Evolutionary conservation across 2,113 vertebrate species (phyloP).

Genomic region (Halcyon senegalensis): DNA sequence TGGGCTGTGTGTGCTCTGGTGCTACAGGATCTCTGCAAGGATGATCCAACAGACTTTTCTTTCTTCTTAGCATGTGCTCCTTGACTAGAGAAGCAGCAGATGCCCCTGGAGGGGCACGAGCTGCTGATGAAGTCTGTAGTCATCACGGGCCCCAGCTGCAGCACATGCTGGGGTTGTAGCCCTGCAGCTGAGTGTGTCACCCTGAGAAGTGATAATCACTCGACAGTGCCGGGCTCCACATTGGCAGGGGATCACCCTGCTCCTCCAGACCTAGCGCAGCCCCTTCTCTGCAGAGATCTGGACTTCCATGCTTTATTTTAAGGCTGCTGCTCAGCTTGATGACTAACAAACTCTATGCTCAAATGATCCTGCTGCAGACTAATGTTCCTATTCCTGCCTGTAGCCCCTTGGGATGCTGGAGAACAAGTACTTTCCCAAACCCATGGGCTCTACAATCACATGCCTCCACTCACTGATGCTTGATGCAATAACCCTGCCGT

Average conservation of each 20-base stretch:
- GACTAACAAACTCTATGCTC: neutral
- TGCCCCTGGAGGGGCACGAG: neutral
- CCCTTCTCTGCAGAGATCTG: neutral
- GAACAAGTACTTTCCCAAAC: neutral
- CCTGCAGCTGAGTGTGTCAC: neutral
- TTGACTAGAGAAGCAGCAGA: neutral
- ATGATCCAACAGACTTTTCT: neutral
- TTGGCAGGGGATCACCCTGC: neutral
- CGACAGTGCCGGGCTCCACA: neutral
- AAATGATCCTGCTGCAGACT: neutral
- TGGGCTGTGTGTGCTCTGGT: neutral
- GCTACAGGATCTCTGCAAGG: neutral
- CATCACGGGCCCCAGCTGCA: rapidly evolving
- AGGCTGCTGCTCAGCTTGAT: neutral
- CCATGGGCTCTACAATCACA: neutral
- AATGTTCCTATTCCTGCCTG: neutral
- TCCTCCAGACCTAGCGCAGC: neutral
- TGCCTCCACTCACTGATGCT: neutral
- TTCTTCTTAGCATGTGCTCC: neutral
- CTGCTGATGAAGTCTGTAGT: neutral
- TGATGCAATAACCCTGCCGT: neutral
- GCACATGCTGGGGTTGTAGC: neutral
- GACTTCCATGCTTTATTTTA: neutral
- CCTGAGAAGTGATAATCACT: neutral
- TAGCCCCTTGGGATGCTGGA: neutral